phyloP scores from a whole-genome alignment of 1,140 invertebrate species.

The Heliconius himera region DNA sequence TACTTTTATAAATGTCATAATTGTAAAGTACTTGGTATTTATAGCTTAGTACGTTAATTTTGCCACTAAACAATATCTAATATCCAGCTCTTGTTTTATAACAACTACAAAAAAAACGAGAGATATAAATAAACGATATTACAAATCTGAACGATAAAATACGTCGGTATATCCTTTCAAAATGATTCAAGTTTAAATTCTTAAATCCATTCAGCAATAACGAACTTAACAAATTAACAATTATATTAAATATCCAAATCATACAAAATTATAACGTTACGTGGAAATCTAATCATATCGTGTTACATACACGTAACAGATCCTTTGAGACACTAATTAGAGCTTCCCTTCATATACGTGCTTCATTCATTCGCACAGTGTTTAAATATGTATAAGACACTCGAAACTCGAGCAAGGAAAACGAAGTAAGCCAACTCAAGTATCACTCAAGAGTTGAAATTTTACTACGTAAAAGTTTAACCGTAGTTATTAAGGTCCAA shows the following conservation, averaged over 20 bases:
- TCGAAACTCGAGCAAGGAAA: conserved; percentile 53
- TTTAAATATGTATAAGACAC: conserved; percentile 65
- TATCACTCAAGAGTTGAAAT: conserved; percentile 64
- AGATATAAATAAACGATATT: no score
- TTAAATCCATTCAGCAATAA: neutral
- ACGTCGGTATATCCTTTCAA: neutral
- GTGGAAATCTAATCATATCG: conserved; percentile 16
- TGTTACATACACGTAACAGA: conserved; percentile 22
- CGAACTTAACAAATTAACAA: neutral
- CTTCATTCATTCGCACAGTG: conserved; percentile 33
- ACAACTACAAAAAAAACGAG: no score
- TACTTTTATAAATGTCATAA: no score
- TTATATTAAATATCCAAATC: neutral
- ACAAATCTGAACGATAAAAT: no score
- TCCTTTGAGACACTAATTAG: conserved; percentile 30
- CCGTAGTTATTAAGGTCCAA: conserved; percentile 58
- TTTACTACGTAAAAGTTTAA: conserved; percentile 58
- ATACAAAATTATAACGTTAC: neutral
- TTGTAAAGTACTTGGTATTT: no score
- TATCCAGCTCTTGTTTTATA: no score
- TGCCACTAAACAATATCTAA: no score
- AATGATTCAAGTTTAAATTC: neutral
- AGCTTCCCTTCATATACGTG: conserved; percentile 25
- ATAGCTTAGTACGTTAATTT: no score
- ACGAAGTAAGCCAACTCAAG: conserved; percentile 50